Evolutionary conservation across 2,113 vertebrate genomes (phyloP).

Genomic region (Hylia prasina): DNA sequence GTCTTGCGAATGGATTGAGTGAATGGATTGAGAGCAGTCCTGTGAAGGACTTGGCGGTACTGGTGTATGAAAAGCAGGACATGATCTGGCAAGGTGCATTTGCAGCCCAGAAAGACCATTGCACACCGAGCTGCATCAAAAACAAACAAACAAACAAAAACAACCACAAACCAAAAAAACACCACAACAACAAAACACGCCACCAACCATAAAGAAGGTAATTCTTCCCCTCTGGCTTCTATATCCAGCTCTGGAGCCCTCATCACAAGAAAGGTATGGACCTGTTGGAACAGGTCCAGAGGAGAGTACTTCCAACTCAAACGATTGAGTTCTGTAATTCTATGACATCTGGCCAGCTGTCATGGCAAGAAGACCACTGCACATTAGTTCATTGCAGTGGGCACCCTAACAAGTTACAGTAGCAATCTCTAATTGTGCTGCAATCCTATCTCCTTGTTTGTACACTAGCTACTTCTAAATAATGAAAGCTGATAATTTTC

Average conservation of each 20-base stretch:
- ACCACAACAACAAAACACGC: too few relatives aligned
- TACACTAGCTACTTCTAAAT: background rate
- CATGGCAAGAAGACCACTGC: accelerated
- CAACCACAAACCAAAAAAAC: too few relatives aligned
- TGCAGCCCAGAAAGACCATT: background rate
- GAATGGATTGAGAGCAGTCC: background rate
- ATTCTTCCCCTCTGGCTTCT: background rate
- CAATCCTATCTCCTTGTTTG: background rate
- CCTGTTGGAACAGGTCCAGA: background rate
- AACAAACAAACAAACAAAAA: too few relatives aligned
- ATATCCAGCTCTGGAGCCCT: accelerated
- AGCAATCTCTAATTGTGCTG: background rate
- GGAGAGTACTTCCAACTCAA: background rate
- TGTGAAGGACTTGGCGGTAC: accelerated
- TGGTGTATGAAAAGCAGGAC: background rate
- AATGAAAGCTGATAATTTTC: background rate
- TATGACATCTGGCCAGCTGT: background rate
- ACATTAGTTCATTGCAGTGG: accelerated
- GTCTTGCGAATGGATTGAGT: background rate
- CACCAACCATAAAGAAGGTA: too few relatives aligned
- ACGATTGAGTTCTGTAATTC: background rate
- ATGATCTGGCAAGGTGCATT: background rate
- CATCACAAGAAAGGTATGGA: background rate
- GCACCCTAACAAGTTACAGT: background rate
- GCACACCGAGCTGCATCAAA: background rate